A percentile compares a stretch with the other conserved stretches of the same genome.
Evolutionary conservation across 2,113 vertebrate genomes (phyloP).

Genomic region (Macaca mulatta): DNA sequence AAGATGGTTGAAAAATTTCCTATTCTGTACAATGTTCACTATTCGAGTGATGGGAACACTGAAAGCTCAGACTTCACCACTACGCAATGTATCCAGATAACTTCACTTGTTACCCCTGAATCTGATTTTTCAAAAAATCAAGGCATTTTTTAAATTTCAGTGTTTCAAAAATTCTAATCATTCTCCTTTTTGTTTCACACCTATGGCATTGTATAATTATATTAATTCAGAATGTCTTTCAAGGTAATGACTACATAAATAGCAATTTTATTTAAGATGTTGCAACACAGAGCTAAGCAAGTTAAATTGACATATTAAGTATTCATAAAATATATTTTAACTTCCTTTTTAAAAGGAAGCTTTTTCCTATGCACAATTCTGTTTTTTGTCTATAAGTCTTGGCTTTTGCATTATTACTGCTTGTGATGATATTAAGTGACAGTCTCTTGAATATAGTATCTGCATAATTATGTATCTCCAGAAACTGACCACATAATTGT

Average conservation of each 20-base stretch:
- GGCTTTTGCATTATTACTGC: background rate
- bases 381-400: slow-evolving; percentile 32
- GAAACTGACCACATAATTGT: background rate
- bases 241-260: slow-evolving; percentile 50
- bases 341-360: background rate
- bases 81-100: background rate
- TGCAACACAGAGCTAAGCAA: slow-evolving; percentile 33
- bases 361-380: background rate
- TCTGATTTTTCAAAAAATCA: background rate
- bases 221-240: background rate
- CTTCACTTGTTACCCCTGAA: background rate
- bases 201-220: background rate
- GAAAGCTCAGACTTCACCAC: background rate
- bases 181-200: background rate
- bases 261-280: slow-evolving; percentile 38
- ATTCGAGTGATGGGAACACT: background rate
- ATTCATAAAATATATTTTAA: slow-evolving; percentile 55
- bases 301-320: background rate
- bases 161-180: background rate
- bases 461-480: background rate
- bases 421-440: background rate
- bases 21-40: background rate
- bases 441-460: background rate
- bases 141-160: background rate
- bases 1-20: background rate